Percentiles rank a stretch among this genome's conserved stretches.
Conservation (phyloP, 2,797 vertebrate genomes). For the Gobio occitaniae region DNA sequence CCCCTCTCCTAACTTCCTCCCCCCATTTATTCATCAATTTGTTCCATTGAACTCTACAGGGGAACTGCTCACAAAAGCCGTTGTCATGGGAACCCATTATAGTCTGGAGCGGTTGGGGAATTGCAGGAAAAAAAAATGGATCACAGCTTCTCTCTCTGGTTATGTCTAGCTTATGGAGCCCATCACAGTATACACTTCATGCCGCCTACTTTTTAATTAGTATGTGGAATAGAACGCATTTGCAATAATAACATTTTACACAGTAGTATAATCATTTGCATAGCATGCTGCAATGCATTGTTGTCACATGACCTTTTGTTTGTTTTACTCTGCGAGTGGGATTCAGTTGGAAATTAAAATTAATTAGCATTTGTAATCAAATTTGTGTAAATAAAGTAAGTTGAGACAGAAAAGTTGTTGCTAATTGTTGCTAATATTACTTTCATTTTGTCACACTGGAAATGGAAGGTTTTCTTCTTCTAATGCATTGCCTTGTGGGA, state of each 20-base stretch:
- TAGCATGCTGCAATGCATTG: neutral
- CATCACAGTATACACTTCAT: neutral
- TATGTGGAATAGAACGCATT: neutral
- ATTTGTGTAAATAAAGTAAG: neutral
- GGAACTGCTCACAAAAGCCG: conserved; percentile 42
- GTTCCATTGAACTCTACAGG: conserved; percentile 48
- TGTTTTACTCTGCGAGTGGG: neutral
- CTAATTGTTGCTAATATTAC: neutral
- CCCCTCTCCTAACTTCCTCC: conserved; percentile 12
- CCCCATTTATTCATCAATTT: conserved; percentile 47
- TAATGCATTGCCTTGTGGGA: neutral
- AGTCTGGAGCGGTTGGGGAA: conserved; percentile 49
- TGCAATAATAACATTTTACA: neutral
- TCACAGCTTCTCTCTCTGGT: conserved; percentile 50
- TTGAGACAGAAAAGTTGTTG: neutral
- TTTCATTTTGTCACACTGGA: neutral
- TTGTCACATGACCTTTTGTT: neutral
- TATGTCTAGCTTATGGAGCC: neutral
- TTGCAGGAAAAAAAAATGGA: conserved; percentile 47
- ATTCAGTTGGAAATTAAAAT: neutral
- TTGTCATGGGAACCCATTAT: conserved; percentile 64
- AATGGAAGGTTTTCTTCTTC: neutral
- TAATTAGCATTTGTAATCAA: neutral
- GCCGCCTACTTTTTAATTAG: neutral
- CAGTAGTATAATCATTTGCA: neutral